Evolutionary conservation across 2,888 invertebrate species (phyloP).

Genomic region (Apeira syringaria): DNA sequence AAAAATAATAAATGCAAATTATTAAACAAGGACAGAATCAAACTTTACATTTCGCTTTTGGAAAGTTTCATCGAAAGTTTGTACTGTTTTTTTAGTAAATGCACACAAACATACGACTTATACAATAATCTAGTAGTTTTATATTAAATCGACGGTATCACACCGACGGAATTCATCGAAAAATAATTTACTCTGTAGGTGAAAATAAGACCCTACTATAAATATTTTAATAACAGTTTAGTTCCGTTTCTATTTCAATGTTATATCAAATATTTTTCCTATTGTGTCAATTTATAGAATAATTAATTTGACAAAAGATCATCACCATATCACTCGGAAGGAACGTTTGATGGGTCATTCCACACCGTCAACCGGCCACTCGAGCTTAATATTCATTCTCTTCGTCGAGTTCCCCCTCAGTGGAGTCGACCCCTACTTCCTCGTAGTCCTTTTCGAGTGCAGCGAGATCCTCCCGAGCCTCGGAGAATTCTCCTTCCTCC

Average conservation of each 20-base stretch:
- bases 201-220: conserved; percentile 7
- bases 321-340: no score
- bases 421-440: conserved; percentile 90
- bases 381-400: conserved; percentile 85
- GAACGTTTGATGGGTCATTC: no score
- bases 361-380: background rate
- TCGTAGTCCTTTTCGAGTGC: conserved; percentile 92
- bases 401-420: conserved; percentile 87
- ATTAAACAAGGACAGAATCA: conserved; percentile 39
- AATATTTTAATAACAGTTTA: no score
- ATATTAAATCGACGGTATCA: conserved; percentile 33
- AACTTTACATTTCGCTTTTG: conserved; percentile 46
- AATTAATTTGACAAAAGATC: no score
- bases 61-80: conserved; percentile 55
- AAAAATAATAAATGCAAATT: conserved; percentile 68
- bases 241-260: no score
- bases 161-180: conserved; percentile 5
- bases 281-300: no score
- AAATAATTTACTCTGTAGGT: background rate
- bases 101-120: conserved; percentile 45
- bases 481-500: conserved; percentile 94
- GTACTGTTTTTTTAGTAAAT: conserved; percentile 47
- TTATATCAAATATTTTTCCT: no score
- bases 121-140: conserved; percentile 29
- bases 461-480: conserved; percentile 93